Evolutionary conservation across 2,113 vertebrate genomes (phyloP).

Genomic region (Psittacula cyanocephala): DNA sequence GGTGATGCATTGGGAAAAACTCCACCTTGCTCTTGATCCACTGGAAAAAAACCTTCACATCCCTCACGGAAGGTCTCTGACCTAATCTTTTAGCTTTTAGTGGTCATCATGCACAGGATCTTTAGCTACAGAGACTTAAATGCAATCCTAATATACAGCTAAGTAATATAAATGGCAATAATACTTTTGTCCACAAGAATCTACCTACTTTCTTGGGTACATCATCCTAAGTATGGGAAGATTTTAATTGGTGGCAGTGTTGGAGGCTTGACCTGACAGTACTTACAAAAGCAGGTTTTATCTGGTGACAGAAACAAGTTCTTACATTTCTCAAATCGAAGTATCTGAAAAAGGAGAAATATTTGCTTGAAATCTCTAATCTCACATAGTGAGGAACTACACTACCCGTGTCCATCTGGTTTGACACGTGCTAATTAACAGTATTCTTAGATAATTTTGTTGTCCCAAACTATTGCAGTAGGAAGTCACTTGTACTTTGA

Average conservation of each 20-base stretch:
- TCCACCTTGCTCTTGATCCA: background rate
- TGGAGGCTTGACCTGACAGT: background rate
- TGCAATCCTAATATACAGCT: background rate
- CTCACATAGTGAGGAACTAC: background rate
- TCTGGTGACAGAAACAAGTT: background rate
- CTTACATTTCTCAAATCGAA: background rate
- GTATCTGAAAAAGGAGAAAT: background rate
- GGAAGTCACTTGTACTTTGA: slow-evolving; percentile 6
- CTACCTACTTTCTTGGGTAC: background rate
- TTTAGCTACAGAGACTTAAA: background rate
- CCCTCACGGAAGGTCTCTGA: background rate
- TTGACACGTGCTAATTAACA: slow-evolving; percentile 5
- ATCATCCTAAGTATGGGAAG: background rate
- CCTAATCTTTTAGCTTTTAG: background rate
- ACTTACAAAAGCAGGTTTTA: background rate
- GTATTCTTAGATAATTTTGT: background rate
- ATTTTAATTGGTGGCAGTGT: background rate
- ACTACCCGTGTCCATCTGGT: background rate
- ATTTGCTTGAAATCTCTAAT: background rate
- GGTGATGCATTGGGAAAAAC: background rate
- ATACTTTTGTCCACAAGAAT: background rate
- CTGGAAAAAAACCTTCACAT: background rate
- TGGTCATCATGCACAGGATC: background rate
- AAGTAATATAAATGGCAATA: background rate
- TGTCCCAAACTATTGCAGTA: background rate